Evolutionary conservation across 2,797 vertebrate genomes (phyloP), one percentile per base, ranked within the genome.

Genomic region (Hippoglossus hippoglossus): DNA sequence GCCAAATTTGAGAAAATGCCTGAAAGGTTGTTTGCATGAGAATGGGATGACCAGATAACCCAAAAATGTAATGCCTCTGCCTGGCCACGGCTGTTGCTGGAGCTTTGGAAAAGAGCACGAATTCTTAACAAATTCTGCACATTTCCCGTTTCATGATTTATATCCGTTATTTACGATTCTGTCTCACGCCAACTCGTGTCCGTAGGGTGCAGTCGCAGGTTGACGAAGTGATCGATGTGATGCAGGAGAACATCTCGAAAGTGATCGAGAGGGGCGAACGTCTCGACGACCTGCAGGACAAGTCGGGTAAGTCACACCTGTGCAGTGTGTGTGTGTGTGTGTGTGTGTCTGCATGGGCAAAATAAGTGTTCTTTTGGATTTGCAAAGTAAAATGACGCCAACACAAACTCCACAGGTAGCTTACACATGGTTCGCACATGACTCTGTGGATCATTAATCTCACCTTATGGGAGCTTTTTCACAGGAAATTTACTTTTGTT

Each of bases 211-310:
- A 99, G 93, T 98, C 97, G 79, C 98, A 99, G 91, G 97, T 99
- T 67, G 98, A 99, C 8, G 98, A 99, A 92, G 98, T 99, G 78
- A 99, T 99, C 26, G 98, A 99, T 1, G 98, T 99, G 83, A 99
- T 99, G 98, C 98, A 99, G 94, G 98, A 99, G 91, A 99, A 99
- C 93, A 99, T 99, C 93, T 98, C 97, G 13, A 98, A 98, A 91
- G 98, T 99, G 91, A 99, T 99, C 18, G 98, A 99, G 87, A 94
- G 97, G 82, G 98, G 98, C 34, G 98, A 99, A 88, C 94, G 97
- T 63, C 94, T 99, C 81, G 98, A 98, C 55, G 98, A 99, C 84
- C 95, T 99, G 69, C 98, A 99, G 90, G 98, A 98, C 93, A 99
- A 99, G 91, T 99, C 98, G 86, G 98, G 98, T 99, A 93, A 78